Conservation (phyloP, 2,888 invertebrate species). For the Tipula confusa region DNA sequence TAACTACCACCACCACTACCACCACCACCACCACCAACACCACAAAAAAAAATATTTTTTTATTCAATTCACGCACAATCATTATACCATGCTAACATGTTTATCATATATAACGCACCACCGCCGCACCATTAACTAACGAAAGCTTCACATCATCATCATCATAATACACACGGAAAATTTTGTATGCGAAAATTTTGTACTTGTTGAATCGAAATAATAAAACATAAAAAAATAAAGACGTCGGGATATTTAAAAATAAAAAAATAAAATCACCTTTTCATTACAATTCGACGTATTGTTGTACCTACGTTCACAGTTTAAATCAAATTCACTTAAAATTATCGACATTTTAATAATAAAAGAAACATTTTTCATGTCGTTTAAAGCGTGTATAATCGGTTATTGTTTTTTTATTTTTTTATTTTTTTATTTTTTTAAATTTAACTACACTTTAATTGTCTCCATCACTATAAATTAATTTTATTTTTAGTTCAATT, state of each 20-base stretch:
- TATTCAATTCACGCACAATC: neutral
- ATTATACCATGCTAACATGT: neutral
- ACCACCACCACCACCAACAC: too few species aligned
- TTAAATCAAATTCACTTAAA: neutral
- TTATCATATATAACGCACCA: too few species aligned
- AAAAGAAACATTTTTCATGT: slow-evolving; percentile 1
- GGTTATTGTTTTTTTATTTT: neutral
- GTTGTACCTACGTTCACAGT: neutral
- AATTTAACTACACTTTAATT: neutral
- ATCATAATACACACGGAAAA: neutral
- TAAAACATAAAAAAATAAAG: neutral
- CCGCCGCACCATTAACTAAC: too few species aligned
- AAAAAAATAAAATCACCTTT: neutral
- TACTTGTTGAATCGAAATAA: slow-evolving; percentile 3
- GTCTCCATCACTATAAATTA: neutral
- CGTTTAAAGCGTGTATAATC: neutral
- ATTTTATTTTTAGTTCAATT: neutral
- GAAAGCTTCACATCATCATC: neutral
- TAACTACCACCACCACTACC: too few species aligned
- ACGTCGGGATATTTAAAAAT: neutral
- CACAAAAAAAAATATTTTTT: too few species aligned
- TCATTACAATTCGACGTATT: neutral
- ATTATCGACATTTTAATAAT: slow-evolving; percentile 20
- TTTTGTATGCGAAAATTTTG: neutral
- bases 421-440: neutral